Evolutionary conservation across 2,797 vertebrate genomes (phyloP).

Genomic region (Betta splendens): DNA sequence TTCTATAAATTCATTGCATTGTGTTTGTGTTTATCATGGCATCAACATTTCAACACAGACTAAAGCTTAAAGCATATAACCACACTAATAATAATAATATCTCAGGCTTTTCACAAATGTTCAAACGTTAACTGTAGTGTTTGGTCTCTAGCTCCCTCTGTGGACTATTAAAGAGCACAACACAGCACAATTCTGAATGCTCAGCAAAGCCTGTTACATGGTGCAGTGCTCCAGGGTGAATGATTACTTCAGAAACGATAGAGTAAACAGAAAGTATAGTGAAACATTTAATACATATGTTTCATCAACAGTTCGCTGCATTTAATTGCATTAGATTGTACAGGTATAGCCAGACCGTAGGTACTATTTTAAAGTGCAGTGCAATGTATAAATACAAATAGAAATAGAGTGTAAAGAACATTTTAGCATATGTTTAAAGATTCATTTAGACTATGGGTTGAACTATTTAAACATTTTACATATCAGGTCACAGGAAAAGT

Average conservation of each 20-base stretch:
- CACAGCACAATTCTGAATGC: neutral
- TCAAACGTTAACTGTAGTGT: neutral
- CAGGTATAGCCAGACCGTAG: too few species aligned
- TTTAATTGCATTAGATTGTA: too few species aligned
- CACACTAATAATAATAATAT: neutral
- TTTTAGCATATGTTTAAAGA: neutral
- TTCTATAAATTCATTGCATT: neutral
- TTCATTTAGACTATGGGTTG: neutral
- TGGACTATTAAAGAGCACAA: constrained; percentile 14
- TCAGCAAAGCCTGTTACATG: neutral
- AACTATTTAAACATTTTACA: neutral
- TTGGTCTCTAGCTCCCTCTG: constrained; percentile 49
- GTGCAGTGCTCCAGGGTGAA: neutral
- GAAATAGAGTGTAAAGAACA: constrained; percentile 1
- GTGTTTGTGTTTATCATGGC: neutral
- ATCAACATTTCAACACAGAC: too few species aligned
- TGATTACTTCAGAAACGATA: neutral
- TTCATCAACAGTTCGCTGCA: constrained; percentile 18
- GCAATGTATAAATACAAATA: constrained; percentile 29
- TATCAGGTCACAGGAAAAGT: neutral
- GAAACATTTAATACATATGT: constrained; percentile 38
- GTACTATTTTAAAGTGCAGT: constrained; percentile 42
- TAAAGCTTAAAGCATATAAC: too few species aligned
- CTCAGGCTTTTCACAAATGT: neutral
- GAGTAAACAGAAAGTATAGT: neutral